phyloP scores from a whole-genome alignment of 2,888 invertebrate species.

The Rugalucina vietnamica region DNA sequence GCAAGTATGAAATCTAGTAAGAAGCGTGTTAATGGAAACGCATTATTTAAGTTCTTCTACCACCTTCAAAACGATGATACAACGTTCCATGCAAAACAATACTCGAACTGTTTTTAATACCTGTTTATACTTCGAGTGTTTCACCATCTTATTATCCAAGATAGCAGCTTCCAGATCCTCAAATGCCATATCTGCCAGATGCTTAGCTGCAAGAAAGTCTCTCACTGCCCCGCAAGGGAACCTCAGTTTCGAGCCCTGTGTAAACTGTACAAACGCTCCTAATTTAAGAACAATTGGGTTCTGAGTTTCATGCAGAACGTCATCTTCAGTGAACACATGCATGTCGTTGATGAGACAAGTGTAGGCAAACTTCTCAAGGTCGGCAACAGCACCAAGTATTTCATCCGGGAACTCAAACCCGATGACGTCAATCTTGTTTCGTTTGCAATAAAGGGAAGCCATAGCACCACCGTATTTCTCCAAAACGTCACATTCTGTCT shows the following conservation, averaged over 20 bases:
- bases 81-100: no score
- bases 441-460: slow-evolving; percentile 68
- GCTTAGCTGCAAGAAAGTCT: slow-evolving; percentile 75
- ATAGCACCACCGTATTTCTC: slow-evolving; percentile 70
- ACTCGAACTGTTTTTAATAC: slow-evolving; percentile 14
- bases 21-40: no score
- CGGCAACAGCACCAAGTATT: slow-evolving; percentile 62
- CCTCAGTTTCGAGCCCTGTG: slow-evolving; percentile 55
- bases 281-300: slow-evolving; percentile 61
- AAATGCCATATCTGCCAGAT: slow-evolving; percentile 69
- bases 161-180: slow-evolving; percentile 63
- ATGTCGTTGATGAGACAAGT: slow-evolving; percentile 48
- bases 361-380: slow-evolving; percentile 69
- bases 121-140: slow-evolving; percentile 65
- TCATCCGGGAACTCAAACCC: slow-evolving; percentile 69
- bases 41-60: no score
- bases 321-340: slow-evolving; percentile 59
- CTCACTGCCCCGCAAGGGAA: slow-evolving; percentile 68
- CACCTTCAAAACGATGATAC: no score
- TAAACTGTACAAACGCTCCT: slow-evolving; percentile 64
- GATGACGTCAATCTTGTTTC: slow-evolving; percentile 64
- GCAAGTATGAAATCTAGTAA: no score
- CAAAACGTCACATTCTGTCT: slow-evolving; percentile 66
- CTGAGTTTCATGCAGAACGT: slow-evolving; percentile 52
- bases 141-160: slow-evolving; percentile 63